These are phyloP conservation scores for Platycheirus albimanus DNA, from an alignment of 2,888 invertebrate species.

Conservation along the genomic window DNA sequence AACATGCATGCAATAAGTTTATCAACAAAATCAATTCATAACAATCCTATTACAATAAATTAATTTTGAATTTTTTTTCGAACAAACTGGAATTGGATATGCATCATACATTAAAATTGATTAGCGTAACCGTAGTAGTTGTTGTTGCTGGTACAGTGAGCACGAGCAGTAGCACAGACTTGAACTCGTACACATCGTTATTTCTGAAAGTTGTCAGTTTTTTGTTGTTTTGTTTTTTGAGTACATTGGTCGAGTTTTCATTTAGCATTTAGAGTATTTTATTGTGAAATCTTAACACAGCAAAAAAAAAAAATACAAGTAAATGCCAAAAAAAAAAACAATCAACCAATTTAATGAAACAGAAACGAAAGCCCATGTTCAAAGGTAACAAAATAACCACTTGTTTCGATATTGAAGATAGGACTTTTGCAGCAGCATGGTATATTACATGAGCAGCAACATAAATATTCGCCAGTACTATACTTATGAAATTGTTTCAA, in stretches of 20 bases:
- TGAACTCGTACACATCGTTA: constrained; percentile 20
- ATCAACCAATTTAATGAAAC: constrained; percentile 6
- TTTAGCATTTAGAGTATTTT: constrained; percentile 15
- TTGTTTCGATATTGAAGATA: constrained; percentile 4
- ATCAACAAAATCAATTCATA: background rate
- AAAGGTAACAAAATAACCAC: constrained; percentile 56
- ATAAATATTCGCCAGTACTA: too few species aligned
- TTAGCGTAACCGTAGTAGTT: constrained; percentile 33
- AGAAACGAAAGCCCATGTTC: constrained; percentile 26
- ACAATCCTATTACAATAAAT: background rate
- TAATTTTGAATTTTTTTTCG: background rate
- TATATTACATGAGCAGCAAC: too few species aligned
- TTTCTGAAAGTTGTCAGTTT: constrained; percentile 60
- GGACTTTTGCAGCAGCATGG: too few species aligned
- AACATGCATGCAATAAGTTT: background rate
- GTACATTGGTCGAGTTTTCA: constrained; percentile 47
- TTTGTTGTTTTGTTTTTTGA: too few species aligned
- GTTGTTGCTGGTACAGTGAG: too few species aligned
- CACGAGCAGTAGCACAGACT: too few species aligned
- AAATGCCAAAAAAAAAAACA: constrained; percentile 15
- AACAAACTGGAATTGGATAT: background rate
- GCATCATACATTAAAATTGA: constrained; percentile 37
- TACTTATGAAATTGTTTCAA: constrained; percentile 44
- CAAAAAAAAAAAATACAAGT: constrained; percentile 15
- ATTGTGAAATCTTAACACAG: constrained; percentile 34